Evolutionary conservation across 2,888 invertebrate species (phyloP), one percentile per base, ranked within the genome.

Genomic region (Zonitis immaculata): DNA sequence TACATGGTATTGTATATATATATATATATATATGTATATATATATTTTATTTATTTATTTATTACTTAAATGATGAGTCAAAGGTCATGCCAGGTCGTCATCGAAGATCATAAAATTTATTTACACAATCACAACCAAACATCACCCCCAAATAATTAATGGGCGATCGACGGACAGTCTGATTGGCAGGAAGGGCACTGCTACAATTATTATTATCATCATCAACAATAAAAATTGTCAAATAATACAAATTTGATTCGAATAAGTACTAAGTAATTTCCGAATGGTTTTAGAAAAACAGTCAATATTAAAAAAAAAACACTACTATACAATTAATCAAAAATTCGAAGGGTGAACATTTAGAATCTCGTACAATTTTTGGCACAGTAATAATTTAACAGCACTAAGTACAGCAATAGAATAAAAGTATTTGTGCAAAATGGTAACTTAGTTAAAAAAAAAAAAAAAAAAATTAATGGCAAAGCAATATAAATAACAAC

Each of bases 61-160:
- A 32, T 14, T 35, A 35, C 16, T 35, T 35, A 69, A 70, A 70
- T 71, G 71, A 71, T 73, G 73, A 71, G 72, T 74, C 73, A 74
- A 32, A 71, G 73, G 73, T 72, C 74, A 73, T 71, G 75, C 75
- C 74, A 71, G 72, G 74, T 75, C 75, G 75, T 75, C 74, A 75
- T 74, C 74, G 68, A 73, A 73, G 69, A 73, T 73, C 72, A 70
- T 64, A 16, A 35, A 35, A 35, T 35, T 60, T 63, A 59, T 70
- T 71, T 73, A 59, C 72, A 73, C 72, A 73, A 73, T 74, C 74
- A 74, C 74, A 74, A 74, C 73, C 74, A 72, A 22, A 22, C 22
- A 5, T 5, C 71, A 70, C 70, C 68, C 68, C 67, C 58, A 32
- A 8, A 22, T 5, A 22, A 22, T 4, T 5, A 60, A 42, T 54